A percentile compares a stretch with the other conserved stretches of the same genome.
phyloP scores from a whole-genome alignment of 2,797 vertebrate genomes.

The Thripadectes ignobilis region DNA sequence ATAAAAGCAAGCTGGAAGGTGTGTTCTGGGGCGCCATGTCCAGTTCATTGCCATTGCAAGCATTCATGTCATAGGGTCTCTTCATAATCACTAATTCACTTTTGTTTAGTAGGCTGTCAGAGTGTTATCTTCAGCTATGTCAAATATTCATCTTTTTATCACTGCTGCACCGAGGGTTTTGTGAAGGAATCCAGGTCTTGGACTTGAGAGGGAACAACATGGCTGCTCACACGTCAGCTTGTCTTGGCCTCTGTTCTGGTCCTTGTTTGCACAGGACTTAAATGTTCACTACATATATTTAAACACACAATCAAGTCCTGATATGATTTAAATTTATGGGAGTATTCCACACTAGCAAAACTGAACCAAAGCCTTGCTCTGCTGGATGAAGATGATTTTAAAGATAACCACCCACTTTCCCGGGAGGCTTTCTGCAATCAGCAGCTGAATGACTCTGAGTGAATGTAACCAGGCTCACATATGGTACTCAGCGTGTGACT shows the following conservation, averaged over 20 bases:
- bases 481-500: background rate
- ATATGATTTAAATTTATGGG: slow-evolving; percentile 8
- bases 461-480: background rate
- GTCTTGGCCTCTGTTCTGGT: background rate
- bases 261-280: slow-evolving; percentile 9
- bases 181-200: slow-evolving; percentile 20
- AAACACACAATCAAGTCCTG: slow-evolving; percentile 9
- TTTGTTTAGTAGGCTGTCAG: background rate
- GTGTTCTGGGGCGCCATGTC: background rate
- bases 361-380: background rate
- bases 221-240: background rate
- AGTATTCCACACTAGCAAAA: background rate
- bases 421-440: background rate
- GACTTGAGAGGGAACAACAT: background rate
- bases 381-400: background rate
- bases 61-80: background rate
- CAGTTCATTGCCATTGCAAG: background rate
- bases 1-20: background rate
- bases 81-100: background rate
- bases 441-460: background rate
- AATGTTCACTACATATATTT: background rate
- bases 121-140: slow-evolving; percentile 2
- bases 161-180: background rate
- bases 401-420: background rate
- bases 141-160: slow-evolving; percentile 35